A percentile compares a stretch with the other conserved stretches of the same genome.
These are phyloP conservation scores for Edolisoma coerulescens DNA, from an alignment of 2,113 vertebrate genomes.

Conservation along the genomic window DNA sequence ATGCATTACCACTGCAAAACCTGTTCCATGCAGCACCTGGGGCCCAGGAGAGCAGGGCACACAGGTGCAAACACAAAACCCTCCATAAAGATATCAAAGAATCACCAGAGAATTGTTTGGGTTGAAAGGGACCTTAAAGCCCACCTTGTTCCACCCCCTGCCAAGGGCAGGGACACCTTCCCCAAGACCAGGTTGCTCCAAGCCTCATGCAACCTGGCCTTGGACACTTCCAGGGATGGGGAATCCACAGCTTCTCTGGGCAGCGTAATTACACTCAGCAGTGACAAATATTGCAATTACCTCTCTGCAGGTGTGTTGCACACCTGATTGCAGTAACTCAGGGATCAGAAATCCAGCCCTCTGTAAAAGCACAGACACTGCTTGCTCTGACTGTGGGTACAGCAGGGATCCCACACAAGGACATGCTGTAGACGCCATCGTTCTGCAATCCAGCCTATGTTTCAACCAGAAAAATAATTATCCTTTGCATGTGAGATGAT, in stretches of 20 bases:
- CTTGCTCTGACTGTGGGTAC: not conserved
- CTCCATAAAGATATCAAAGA: not conserved
- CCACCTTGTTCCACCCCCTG: not conserved
- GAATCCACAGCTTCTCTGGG: not conserved
- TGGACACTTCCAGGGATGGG: not conserved
- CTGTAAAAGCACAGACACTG: not conserved
- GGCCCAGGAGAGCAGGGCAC: not conserved
- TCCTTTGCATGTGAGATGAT: not conserved
- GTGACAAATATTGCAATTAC: not conserved
- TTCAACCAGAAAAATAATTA: constrained; percentile 15
- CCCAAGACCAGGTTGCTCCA: not conserved
- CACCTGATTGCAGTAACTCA: not conserved
- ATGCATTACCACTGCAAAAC: not conserved
- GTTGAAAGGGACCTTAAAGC: not conserved
- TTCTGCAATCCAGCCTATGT: not conserved
- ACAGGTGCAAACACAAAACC: not conserved
- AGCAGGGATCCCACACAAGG: not conserved
- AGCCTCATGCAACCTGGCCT: not conserved
- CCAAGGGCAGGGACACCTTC: not conserved
- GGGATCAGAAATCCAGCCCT: not conserved
- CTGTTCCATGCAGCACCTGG: not conserved
- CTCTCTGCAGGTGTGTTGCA: not conserved
- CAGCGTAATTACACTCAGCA: not conserved
- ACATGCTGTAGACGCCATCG: not conserved
- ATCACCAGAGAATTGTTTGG: not conserved